phyloP scores from a whole-genome alignment of 2,888 invertebrate species.

The Acronicta psi region DNA sequence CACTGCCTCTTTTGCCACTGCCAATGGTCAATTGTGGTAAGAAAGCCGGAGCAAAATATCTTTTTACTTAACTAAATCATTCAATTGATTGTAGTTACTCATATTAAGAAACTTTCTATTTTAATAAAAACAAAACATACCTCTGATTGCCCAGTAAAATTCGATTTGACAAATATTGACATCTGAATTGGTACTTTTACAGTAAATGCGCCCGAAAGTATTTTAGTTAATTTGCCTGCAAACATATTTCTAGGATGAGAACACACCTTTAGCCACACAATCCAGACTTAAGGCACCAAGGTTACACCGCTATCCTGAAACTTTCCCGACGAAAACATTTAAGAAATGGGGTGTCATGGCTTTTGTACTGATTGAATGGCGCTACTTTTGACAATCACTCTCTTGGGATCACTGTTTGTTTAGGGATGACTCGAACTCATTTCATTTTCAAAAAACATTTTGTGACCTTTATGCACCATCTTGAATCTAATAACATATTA shows the following conservation, averaged over 20 bases:
- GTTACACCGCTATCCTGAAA: constrained; percentile 57
- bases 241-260: background rate
- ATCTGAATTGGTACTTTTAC: background rate
- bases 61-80: too few relatives aligned
- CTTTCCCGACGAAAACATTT: constrained; percentile 71
- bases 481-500: too few relatives aligned
- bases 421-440: constrained; percentile 25
- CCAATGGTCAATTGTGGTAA: too few relatives aligned
- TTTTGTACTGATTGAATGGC: constrained; percentile 63
- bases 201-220: too few relatives aligned
- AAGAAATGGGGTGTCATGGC: constrained; percentile 57
- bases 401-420: constrained; percentile 34
- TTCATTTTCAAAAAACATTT: constrained; percentile 14
- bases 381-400: constrained; percentile 52
- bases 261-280: constrained; percentile 25
- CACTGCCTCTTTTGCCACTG: too few relatives aligned
- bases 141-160: too few relatives aligned
- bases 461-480: constrained; percentile 21
- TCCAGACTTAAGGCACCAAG: constrained; percentile 30
- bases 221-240: too few relatives aligned
- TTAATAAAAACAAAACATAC: too few relatives aligned
- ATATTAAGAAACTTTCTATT: too few relatives aligned
- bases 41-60: too few relatives aligned
- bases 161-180: too few relatives aligned
- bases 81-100: too few relatives aligned